Base-by-base conservation (phyloP, 2,888 invertebrate species). In the Cantharis rustica region DNA sequence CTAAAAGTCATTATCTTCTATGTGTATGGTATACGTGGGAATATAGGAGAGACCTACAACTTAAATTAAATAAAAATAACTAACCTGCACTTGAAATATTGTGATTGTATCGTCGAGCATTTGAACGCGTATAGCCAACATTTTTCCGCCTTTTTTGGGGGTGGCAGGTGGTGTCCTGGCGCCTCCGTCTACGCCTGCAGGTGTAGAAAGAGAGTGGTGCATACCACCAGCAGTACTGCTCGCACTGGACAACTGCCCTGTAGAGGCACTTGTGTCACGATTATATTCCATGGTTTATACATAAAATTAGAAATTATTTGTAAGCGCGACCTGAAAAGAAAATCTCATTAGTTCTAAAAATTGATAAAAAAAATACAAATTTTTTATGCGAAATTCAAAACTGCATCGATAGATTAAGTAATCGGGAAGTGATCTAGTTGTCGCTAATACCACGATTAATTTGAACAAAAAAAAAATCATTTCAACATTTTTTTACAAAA, bases 51-150 rank as follows among this genome's bases (percentile, higher is more conserved):
- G 9, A 23, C 23, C 23, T 23, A 23, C 23, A 23, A 9, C 1
- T 27, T 27, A 27, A 13, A 13, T 13, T 23, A 13, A 68, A 68
- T 68, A n/a, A 68, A n/a, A 11, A 16, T 61, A 9, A 16, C 91
- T 89, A 86, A 96, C 96, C 95, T 96, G 96, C 82, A 96, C 94
- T 92, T 96, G 96, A 89, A 96, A 96, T 91, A 96, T 94, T 83
- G 96, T 96, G 86, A 95, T 91, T 72, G 94, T 92, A 89, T 96
- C 96, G 87, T 96, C 96, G 82, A 96, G 90, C 96, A 96, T 96
- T 89, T 95, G 95, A 74, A 96, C 94, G 82, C 95, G 90, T 80
- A 96, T 93, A 73, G 95, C 95, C 80, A 96, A 91, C 93, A 96
- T 96, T 89, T 96, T 96, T 86, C 96, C 96, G 83, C 93, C 93